These are phyloP conservation scores for Malthinus seriepunctatus DNA, from an alignment of 2,888 invertebrate genomes.

Conservation along the genomic window DNA sequence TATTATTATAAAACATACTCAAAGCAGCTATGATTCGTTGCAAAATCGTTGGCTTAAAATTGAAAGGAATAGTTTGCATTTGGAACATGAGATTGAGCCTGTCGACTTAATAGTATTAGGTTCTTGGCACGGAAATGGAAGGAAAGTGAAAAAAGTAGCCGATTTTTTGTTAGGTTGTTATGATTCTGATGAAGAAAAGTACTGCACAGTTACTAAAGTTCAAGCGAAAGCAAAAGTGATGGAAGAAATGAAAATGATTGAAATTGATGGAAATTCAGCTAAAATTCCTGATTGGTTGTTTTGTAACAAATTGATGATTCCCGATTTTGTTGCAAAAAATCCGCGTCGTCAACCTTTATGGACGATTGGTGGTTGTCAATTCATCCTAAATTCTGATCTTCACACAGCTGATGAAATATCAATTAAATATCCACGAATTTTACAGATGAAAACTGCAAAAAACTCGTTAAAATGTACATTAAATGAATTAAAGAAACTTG, in stretches of 20 bases:
- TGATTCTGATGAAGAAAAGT: constrained; percentile 67
- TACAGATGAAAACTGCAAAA: constrained; percentile 82
- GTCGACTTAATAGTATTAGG: constrained; percentile 94
- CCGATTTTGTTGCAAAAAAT: constrained; percentile 85
- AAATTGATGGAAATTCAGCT: constrained; percentile 73
- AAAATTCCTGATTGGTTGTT: constrained; percentile 80
- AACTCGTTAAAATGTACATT: constrained; percentile 79
- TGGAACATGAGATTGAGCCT: constrained; percentile 92
- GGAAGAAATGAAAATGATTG: constrained; percentile 70
- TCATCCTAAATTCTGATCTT: constrained; percentile 74
- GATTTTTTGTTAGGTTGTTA: constrained; percentile 93
- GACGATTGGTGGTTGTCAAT: constrained; percentile 90
- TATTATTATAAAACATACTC: constrained; percentile 82
- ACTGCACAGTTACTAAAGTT: constrained; percentile 92
- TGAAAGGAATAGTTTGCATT: constrained; percentile 92
- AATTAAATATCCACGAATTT: constrained; percentile 89
- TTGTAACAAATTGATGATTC: constrained; percentile 81
- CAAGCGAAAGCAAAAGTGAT: constrained; percentile 79
- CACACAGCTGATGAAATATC: constrained; percentile 95
- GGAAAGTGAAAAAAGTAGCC: constrained; percentile 90
- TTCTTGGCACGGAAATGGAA: constrained; percentile 93
- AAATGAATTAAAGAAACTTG: too few relatives aligned
- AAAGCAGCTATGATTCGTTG: constrained; percentile 88
- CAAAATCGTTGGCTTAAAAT: constrained; percentile 96
- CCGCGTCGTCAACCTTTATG: constrained; percentile 89